Conservation (phyloP, 2,888 invertebrate genomes). For the Drosophila rellima region DNA sequence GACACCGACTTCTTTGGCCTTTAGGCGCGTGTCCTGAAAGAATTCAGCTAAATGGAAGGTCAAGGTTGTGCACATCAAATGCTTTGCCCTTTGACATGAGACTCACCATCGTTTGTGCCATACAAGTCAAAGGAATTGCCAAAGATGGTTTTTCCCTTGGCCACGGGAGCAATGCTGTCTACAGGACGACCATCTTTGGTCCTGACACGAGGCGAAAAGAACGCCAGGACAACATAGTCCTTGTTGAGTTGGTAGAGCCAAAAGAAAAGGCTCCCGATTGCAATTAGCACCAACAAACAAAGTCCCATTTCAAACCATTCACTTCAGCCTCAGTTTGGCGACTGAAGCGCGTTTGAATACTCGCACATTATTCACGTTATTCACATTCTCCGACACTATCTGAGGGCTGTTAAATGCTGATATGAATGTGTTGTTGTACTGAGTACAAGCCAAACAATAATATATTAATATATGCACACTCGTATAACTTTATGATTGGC, state of each 20-base stretch:
- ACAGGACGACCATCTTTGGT: conserved; percentile 71
- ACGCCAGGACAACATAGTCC: conserved; percentile 56
- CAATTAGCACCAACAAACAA: conserved; percentile 42
- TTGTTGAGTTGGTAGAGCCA: conserved; percentile 65
- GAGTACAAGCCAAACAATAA: neutral
- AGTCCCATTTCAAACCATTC: conserved; percentile 28
- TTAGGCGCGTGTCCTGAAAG: conserved; percentile 55
- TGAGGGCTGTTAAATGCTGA: neutral
- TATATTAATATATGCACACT: neutral
- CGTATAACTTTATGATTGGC: neutral
- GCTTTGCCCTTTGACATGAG: too few species aligned
- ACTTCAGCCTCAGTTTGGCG: neutral
- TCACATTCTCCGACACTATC: conserved; percentile 1
- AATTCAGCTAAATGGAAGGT: conserved; percentile 46
- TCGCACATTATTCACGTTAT: neutral
- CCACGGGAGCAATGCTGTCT: conserved; percentile 59
- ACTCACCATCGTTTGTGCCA: conserved; percentile 52
- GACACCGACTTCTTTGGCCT: conserved; percentile 32
- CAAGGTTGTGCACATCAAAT: neutral
- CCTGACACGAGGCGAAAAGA: conserved; percentile 63
- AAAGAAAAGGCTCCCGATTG: conserved; percentile 29
- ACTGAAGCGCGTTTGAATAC: conserved; percentile 11
- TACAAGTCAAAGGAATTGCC: conserved; percentile 78
- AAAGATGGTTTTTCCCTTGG: conserved; percentile 71
- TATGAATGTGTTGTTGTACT: conserved; percentile 7